These are phyloP conservation scores for Acinonyx jubatus DNA, from an alignment of 2,113 vertebrate species.

Conservation along the genomic window DNA sequence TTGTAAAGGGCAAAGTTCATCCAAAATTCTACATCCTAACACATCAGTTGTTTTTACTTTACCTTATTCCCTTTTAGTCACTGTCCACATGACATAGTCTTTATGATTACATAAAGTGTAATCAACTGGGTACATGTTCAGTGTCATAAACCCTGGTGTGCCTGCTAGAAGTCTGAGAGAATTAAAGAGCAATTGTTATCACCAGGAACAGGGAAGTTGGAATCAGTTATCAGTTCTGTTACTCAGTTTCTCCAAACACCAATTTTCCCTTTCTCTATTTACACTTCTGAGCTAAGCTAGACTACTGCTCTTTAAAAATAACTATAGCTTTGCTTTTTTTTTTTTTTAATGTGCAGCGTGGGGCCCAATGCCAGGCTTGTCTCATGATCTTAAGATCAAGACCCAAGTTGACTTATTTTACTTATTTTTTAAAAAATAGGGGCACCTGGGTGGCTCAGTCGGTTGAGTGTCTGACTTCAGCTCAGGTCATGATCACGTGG, in stretches of 20 bases:
- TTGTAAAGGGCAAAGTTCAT: background rate
- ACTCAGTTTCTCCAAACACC: conserved; percentile 74
- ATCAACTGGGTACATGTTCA: background rate
- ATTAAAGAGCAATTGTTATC: conserved; percentile 54
- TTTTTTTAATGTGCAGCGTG: too few relatives aligned
- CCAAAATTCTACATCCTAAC: conserved; percentile 27
- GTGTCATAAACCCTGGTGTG: background rate
- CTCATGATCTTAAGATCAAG: too few relatives aligned
- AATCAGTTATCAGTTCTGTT: conserved; percentile 46
- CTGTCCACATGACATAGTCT: background rate
- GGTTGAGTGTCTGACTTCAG: too few relatives aligned
- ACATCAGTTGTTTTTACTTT: background rate
- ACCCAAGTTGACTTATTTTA: background rate
- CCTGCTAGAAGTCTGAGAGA: background rate
- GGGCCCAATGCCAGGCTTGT: too few relatives aligned
- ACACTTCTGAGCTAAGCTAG: conserved; percentile 24
- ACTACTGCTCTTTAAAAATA: conserved; percentile 42
- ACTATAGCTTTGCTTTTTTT: background rate
- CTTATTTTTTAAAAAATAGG: background rate
- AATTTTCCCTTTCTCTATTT: conserved; percentile 40
- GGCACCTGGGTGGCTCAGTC: too few relatives aligned
- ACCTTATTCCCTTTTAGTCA: background rate
- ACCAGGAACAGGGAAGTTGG: conserved; percentile 61
- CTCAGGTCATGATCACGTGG: too few relatives aligned
- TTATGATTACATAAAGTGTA: background rate